Base-by-base conservation (phyloP, 2,797 vertebrate species). In the Eidolon dupreanum region DNA sequence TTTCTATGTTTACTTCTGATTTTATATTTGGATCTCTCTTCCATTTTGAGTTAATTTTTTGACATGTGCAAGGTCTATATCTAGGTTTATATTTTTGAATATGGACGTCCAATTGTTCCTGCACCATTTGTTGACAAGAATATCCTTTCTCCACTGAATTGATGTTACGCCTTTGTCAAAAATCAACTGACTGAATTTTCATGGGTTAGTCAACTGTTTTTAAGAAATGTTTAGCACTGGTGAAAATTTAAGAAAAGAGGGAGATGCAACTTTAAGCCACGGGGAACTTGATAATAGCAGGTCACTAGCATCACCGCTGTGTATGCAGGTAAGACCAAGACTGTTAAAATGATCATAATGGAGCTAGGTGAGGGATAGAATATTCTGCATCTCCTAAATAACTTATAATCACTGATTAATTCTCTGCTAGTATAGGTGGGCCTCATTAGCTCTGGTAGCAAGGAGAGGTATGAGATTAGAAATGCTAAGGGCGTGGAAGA, bases 391-490 rank as follows among this genome's bases (percentile, higher is more conserved):
- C 16, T 88, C 49, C 41, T 74, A 73, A 81, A 55, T 59, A 38
- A 38, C 20, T 89, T 66, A 22, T 20, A 93, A 75, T 53, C 49
- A n/a, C 43, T 66, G 55, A 97, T 86, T n/a, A 77, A 78, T n/a
- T 43, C 22, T 96, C 73, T 88, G 36, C 24, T 75, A 13, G 10
- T 31, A 75, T 5, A 83, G 43, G 65, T 49, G 9, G 63, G n/a
- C 43, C 68, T 96, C 63, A 83, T 91, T 74, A 91, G n/a, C 41
- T 88, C 68, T 68, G 38, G 12, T 41, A 93, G 31, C 55, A 71
- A 66, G n/a, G 11, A 90, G 26, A 77, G 31, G 16, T 33, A 33
- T 82, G 10, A 68, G 90, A 5, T 38, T 41, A 41, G 6, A 8
- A 9, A 51, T 59, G 68, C 55, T 71, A 68, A 92, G 49, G 20